Conservation (phyloP, 2,888 invertebrate species). For the Lathronympha strigana region DNA sequence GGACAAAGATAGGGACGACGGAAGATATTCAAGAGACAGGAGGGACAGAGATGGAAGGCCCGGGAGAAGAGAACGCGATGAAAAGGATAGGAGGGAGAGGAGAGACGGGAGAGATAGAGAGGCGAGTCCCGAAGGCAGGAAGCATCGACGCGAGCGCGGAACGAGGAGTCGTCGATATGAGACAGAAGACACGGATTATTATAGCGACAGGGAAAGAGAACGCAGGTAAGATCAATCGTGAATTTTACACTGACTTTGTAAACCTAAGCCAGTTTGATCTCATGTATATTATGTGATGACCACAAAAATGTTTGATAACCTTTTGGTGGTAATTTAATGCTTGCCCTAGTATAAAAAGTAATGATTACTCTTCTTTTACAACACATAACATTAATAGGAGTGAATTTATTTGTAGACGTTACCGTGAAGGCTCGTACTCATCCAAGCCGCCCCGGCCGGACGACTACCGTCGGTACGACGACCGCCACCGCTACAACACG, state of each 20-base stretch:
- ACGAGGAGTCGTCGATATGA: conserved; percentile 82
- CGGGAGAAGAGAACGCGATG: conserved; percentile 62
- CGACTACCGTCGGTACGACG: conserved; percentile 64
- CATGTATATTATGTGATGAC: too few relatives aligned
- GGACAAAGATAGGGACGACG: conserved; percentile 62
- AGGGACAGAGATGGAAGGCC: conserved; percentile 59
- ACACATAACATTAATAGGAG: too few relatives aligned
- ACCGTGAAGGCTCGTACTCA: conserved; percentile 79
- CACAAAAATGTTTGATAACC: too few relatives aligned
- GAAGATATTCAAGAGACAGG: conserved; percentile 67
- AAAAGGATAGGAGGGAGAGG: conserved; percentile 56
- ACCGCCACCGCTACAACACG: conserved; percentile 52
- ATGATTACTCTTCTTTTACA: too few relatives aligned
- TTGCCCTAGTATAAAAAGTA: too few relatives aligned
- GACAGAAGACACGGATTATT: conserved; percentile 87
- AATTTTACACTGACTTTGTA: not conserved
- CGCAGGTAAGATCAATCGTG: conserved; percentile 65
- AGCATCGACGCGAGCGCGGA: conserved; percentile 69
- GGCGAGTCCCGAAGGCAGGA: conserved; percentile 65
- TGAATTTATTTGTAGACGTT: conserved; percentile 60
- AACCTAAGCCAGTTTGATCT: too few relatives aligned
- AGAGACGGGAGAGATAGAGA: conserved; percentile 62
- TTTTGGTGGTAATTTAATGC: too few relatives aligned
- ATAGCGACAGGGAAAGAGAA: conserved; percentile 86
- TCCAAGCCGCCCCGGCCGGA: conserved; percentile 75